Percentiles rank a stretch among this genome's conserved stretches.
Conservation (phyloP, 92 coral and sea anemone genomes). For the Zoanthus sansibaricus region DNA sequence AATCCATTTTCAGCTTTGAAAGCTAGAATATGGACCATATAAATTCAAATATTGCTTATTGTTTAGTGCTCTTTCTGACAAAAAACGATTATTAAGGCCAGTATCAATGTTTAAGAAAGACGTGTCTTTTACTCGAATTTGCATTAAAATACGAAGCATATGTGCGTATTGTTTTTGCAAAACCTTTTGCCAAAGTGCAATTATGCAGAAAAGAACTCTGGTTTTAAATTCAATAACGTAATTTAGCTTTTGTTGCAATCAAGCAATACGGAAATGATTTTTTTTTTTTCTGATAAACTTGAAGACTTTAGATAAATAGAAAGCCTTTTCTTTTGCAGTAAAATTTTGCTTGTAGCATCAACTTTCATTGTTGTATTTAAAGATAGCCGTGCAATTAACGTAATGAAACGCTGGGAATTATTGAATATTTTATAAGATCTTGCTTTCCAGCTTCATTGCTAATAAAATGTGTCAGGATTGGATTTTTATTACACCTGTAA, state of each 20-base stretch:
- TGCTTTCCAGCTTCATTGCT: background rate
- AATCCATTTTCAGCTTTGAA: background rate
- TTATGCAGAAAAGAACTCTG: background rate
- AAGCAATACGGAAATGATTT: background rate
- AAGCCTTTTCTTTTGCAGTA: background rate
- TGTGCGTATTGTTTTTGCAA: background rate
- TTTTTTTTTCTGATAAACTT: slow-evolving; percentile 19
- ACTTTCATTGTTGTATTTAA: slow-evolving; percentile 36
- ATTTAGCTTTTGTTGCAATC: background rate
- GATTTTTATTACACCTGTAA: background rate
- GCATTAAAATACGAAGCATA: background rate
- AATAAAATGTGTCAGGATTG: slow-evolving; percentile 18
- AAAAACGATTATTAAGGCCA: background rate
- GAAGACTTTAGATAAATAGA: slow-evolving; percentile 14
- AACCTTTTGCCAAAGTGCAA: slow-evolving; percentile 28
- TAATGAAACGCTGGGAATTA: slow-evolving; percentile 38
- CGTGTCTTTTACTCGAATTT: background rate
- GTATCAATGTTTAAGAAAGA: background rate
- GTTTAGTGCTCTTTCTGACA: background rate
- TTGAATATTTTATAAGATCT: slow-evolving; percentile 35
- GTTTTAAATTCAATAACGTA: background rate
- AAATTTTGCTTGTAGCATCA: slow-evolving; percentile 6
- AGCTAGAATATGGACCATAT: background rate
- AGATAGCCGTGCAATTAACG: slow-evolving; percentile 12
- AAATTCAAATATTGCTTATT: background rate